These are phyloP conservation scores for Pagetopsis macropterus DNA, from an alignment of 2,797 vertebrate genomes.

Conservation along the genomic window DNA sequence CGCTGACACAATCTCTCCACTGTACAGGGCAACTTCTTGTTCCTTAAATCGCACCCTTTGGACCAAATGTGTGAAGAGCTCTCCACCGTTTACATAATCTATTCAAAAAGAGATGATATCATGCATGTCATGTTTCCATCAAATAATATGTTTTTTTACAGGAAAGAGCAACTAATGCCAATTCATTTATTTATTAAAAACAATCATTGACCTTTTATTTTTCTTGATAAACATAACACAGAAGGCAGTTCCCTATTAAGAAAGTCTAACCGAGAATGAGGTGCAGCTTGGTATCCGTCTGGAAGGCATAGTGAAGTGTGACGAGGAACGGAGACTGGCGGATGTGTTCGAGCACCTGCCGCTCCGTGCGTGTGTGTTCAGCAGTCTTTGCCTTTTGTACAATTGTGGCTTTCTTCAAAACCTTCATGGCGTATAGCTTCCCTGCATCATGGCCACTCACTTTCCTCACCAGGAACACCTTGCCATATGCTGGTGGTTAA, in stretches of 20 bases:
- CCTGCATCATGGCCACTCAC: slow-evolving; percentile 95
- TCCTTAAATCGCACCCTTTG: slow-evolving; percentile 97
- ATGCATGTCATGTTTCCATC: slow-evolving; percentile 4
- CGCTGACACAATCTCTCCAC: slow-evolving; percentile 95
- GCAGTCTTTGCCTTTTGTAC: slow-evolving; percentile 98
- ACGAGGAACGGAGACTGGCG: slow-evolving; percentile 95
- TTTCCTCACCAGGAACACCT: slow-evolving; percentile 97
- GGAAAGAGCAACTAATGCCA: neutral
- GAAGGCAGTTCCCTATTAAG: neutral
- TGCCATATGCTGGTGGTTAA: slow-evolving; percentile 89
- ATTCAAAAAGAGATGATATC: slow-evolving; percentile 4
- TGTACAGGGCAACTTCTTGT: slow-evolving; percentile 93
- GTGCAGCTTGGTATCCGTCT: slow-evolving; percentile 98
- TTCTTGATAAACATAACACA: slow-evolving; percentile 21
- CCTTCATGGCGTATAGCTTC: slow-evolving; percentile 98
- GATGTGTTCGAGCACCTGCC: slow-evolving; percentile 97
- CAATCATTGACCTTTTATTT: slow-evolving; percentile 25
- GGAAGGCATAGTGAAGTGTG: slow-evolving; percentile 98
- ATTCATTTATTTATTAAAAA: slow-evolving; percentile 15
- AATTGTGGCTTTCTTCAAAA: slow-evolving; percentile 98
- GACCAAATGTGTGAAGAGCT: slow-evolving; percentile 98
- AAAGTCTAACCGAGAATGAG: slow-evolving; percentile 91
- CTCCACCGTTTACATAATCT: slow-evolving; percentile 99
- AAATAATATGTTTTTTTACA: neutral
- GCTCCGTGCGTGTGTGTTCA: slow-evolving; percentile 94